Evolutionary conservation across 1,140 invertebrate genomes (phyloP).

Genomic region (Bombus confusus): DNA sequence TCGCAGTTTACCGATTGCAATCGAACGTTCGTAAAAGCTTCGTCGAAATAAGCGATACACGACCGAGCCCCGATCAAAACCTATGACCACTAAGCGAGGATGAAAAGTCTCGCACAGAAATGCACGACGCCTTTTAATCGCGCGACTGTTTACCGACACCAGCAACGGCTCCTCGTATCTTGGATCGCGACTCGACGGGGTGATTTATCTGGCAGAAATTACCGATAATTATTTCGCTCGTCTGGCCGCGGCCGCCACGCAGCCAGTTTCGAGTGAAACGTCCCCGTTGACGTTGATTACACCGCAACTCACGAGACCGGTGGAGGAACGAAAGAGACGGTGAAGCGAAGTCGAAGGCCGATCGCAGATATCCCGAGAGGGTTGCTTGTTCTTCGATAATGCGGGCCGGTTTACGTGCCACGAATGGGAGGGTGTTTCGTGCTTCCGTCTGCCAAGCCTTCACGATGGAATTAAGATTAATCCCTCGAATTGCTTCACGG

Average conservation of each 20-base stretch:
- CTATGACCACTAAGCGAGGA: too few relatives aligned
- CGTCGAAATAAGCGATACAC: too few relatives aligned
- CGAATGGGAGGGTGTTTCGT: conserved; percentile 19
- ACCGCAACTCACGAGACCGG: background rate
- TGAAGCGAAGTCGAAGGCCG: conserved; percentile 25
- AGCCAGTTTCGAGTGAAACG: conserved; percentile 36
- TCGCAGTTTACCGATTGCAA: too few relatives aligned
- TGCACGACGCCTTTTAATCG: conserved; percentile 37
- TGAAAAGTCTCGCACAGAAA: background rate
- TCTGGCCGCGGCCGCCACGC: conserved; percentile 6
- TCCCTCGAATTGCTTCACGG: conserved; percentile 25
- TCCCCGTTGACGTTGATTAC: conserved; percentile 48
- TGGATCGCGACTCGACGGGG: conserved; percentile 15
- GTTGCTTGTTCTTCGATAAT: conserved; percentile 44
- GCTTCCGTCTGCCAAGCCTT: conserved; percentile 8
- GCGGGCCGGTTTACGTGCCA: conserved; percentile 31
- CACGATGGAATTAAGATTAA: conserved; percentile 46
- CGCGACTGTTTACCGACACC: conserved; percentile 20
- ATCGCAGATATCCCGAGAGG: conserved; percentile 42
- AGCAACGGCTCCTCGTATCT: conserved; percentile 10
- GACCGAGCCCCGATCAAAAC: too few relatives aligned
- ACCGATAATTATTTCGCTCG: conserved; percentile 53
- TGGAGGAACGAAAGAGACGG: background rate
- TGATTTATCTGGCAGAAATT: conserved; percentile 50
- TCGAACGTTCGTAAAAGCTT: too few relatives aligned